phyloP scores from a whole-genome alignment of 2,113 vertebrate species.

The Nycticebus coucang region DNA sequence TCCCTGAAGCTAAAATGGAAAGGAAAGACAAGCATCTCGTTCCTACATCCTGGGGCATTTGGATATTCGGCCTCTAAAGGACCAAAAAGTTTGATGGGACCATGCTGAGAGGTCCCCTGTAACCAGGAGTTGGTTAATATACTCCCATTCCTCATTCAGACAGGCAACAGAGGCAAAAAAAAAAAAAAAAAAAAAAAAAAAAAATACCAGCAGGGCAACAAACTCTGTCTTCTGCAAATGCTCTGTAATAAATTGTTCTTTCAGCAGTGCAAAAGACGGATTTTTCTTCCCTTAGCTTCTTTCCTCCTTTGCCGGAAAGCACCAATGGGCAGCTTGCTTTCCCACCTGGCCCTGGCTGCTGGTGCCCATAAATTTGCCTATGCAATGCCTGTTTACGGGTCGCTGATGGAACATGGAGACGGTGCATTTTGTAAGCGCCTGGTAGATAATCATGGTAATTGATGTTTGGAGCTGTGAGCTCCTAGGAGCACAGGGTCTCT shows the following conservation, averaged over 20 bases:
- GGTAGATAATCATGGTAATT: conserved; percentile 91
- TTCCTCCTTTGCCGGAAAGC: conserved; percentile 82
- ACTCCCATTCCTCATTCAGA: conserved; percentile 93
- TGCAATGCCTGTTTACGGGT: conserved; percentile 87
- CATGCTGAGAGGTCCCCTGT: conserved; percentile 83
- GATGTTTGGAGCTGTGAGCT: conserved; percentile 88
- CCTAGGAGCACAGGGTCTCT: conserved; percentile 88
- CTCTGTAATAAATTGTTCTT: conserved; percentile 96
- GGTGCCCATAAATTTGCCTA: conserved; percentile 89
- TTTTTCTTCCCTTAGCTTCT: conserved; percentile 89
- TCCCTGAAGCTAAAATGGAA: conserved; percentile 79
- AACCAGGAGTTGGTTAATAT: conserved; percentile 89
- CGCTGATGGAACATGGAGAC: conserved; percentile 87
- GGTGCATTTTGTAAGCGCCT: conserved; percentile 86
- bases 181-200: conserved; percentile 81
- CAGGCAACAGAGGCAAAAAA: conserved; percentile 87
- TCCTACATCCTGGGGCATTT: conserved; percentile 78
- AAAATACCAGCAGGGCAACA: conserved; percentile 92
- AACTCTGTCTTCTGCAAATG: conserved; percentile 93
- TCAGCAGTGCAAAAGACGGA: conserved; percentile 91
- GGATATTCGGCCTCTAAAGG: conserved; percentile 80
- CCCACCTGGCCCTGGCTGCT: conserved; percentile 88
- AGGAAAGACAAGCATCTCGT: conserved; percentile 78
- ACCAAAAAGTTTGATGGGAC: conserved; percentile 84
- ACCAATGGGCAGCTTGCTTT: conserved; percentile 82